These are phyloP conservation scores for Lamellibrachia columna DNA, from an alignment of 2,888 invertebrate genomes.

Conservation along the genomic window DNA sequence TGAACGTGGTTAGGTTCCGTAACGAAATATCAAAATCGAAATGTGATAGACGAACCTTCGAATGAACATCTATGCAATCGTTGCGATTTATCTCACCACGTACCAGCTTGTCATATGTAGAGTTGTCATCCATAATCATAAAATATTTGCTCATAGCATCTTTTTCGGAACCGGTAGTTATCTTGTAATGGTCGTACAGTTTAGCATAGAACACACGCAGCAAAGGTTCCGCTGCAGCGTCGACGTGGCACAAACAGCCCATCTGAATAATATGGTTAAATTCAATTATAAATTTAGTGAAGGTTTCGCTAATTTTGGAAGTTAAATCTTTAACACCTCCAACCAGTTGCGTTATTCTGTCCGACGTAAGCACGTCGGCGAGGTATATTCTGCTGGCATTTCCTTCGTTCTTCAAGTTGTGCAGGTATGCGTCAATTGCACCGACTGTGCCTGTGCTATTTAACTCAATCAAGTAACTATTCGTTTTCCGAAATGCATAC, in stretches of 20 bases:
- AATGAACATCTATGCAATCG: not conserved
- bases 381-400: not conserved
- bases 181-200: not conserved
- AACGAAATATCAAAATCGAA: not conserved
- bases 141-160: not conserved
- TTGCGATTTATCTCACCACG: not conserved
- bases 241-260: not conserved
- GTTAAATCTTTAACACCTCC: not conserved
- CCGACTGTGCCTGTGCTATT: too few relatives aligned
- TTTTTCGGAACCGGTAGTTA: not conserved
- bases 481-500: too few relatives aligned
- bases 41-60: not conserved
- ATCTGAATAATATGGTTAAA: not conserved
- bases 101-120: not conserved
- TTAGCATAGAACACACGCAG: not conserved
- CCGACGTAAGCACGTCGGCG: not conserved
- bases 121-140: not conserved
- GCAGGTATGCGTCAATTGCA: too few relatives aligned
- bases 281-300: not conserved
- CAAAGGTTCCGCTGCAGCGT: not conserved
- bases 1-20: not conserved
- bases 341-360: not conserved
- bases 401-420: too few relatives aligned
- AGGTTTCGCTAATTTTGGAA: not conserved
- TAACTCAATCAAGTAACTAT: too few relatives aligned